Base-by-base conservation (phyloP, 2,113 vertebrate species). In the Phyllostomus hastatus region DNA sequence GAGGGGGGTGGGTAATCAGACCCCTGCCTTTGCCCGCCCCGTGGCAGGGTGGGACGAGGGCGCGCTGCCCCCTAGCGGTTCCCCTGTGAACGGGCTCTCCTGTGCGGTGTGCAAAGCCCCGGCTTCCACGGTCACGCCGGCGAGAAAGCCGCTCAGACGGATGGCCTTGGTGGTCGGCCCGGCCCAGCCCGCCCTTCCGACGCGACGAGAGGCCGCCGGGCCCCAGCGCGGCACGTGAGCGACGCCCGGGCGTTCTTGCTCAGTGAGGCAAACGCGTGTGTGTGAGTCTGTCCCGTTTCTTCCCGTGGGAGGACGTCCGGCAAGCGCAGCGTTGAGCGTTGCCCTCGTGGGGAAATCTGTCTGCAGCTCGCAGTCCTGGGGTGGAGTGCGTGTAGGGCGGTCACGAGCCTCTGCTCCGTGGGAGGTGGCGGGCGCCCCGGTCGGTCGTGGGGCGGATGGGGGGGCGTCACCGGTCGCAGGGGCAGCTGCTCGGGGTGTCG, bases 11-110 rank as follows among this genome's bases (percentile, higher is more conserved):
- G 38, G 12, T 4, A 20, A 26, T 9, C 57, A 17, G 52, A 54
- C 43, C 24, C 38, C 28, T 54, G 33, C 17, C 87, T 70, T 26
- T 7, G 3, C 61, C 35, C 54, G 19, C 31, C 28, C 75, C n/a
- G 50, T 52, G 20, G 69, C 28, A 33, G 6, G 1, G 48, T 10
- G 2, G 6, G 10, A 64, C 38, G 46, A 31, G 28, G 38, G 8
- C 15, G 4, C 20, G 5, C 1, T 31, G 4, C 35, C 26, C 33
- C 3, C 7, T 50, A 54, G 3, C 28, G 4, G 4, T 38, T 64
- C 88, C 64, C 11, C 26, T 24, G 6, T 4, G 48, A 78, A 24
- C 8, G 22, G 28, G 41, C 35, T 20, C 19, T 66, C 73, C 76
- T 24, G 48, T 17, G 35, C 10, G n/a, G 28, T 5, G 38, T 41